Evolutionary conservation across 1,140 invertebrate species (phyloP), one percentile per base, ranked within the genome.

Genomic region (Asbolus verrucosus): DNA sequence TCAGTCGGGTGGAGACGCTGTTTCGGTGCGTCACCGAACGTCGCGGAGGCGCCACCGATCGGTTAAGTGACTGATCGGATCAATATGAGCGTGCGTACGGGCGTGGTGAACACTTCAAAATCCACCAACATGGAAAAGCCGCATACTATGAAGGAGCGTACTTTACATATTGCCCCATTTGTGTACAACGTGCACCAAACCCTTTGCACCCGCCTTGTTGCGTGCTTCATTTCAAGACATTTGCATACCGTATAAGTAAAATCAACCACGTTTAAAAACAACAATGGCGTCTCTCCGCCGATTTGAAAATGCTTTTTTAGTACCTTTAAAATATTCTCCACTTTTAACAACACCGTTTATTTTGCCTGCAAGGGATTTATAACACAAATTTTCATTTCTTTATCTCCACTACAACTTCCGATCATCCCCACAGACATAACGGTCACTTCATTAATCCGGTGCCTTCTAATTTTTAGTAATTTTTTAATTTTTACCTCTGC

Each of bases 81-180:
- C 78, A 75, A 79, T 79, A 75, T 59, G 75, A 69, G 76, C 67
- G 68, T 76, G 75, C 73, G 75, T 75, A 66, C 66, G 75, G 72
- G 76, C 72, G 74, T 77, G 74, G 75, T 72, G 60, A 41, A 70
- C 43, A 43, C 36, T 54, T 54, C 21, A 54, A 54, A 54, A 54
- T 54, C 46, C 46, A 54, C 46, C 46, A 54, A 54, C 46, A 54
- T 54, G 46, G 46, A 54, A 54, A 54, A 54, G 21, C 19, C 21
- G n/a, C 46, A 54, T 16, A 27, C 46, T 11, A 54, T 5, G 19
- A 54, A 24, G 21, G 24, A 31, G 46, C 19, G 46, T n/a, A 54
- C 39, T 16, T 43, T 14, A 43, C 39, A 16, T 43, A 15, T 43
- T 43, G 15, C 39, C 39, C 39, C 33, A 11, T 36, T 36, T 36